Evolutionary conservation across 2,113 vertebrate genomes (phyloP).

Genomic region (Caretta caretta): DNA sequence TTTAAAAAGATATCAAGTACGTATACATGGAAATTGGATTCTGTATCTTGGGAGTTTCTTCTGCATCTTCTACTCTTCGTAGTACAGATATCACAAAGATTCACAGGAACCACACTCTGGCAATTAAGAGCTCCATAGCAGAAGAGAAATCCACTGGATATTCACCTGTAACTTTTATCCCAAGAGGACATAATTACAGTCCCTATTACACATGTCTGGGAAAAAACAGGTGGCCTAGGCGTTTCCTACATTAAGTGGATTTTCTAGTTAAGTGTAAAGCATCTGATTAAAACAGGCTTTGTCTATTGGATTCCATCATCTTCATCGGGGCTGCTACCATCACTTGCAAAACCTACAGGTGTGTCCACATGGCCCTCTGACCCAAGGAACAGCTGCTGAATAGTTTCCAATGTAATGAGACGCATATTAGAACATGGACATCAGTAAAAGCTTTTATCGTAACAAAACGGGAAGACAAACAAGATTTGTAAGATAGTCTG

Average conservation of each 20-base stretch:
- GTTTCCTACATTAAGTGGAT: neutral
- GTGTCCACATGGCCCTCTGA: too few species aligned
- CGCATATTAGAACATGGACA: neutral
- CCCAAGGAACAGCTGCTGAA: neutral
- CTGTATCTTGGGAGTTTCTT: constrained; percentile 25
- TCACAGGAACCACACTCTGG: neutral
- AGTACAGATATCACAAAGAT: neutral
- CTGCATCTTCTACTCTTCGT: constrained; percentile 27
- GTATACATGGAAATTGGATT: neutral
- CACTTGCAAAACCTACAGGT: neutral
- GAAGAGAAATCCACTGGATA: neutral
- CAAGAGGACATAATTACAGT: neutral
- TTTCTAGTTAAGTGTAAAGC: neutral
- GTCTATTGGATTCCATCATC: neutral
- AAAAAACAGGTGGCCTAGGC: neutral
- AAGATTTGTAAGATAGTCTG: neutral
- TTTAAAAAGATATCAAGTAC: neutral
- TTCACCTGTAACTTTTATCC: fast-evolving
- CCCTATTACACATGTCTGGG: fast-evolving
- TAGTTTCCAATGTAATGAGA: neutral
- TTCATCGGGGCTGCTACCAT: neutral
- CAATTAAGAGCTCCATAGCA: neutral
- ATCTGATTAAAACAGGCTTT: neutral
- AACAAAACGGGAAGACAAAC: neutral
- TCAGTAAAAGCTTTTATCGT: neutral